phyloP scores from a whole-genome alignment of 2,113 vertebrate genomes.

The Illadopsis cleaveri region DNA sequence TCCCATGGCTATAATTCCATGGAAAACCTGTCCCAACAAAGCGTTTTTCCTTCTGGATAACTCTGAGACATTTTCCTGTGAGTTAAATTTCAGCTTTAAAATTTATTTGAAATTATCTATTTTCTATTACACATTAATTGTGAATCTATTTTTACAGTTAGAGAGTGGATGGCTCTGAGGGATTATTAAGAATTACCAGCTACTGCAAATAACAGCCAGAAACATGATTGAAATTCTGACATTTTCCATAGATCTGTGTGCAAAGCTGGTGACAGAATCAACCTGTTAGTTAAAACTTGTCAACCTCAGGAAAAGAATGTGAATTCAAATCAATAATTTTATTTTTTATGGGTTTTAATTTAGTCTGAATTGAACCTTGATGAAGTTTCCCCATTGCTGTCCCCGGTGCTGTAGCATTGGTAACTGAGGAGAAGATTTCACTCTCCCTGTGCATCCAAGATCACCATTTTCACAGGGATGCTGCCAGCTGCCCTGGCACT shows the following conservation, averaged over 20 bases:
- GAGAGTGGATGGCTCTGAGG: neutral
- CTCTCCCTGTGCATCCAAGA: fast-evolving
- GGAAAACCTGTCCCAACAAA: neutral
- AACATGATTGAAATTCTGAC: neutral
- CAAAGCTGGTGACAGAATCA: neutral
- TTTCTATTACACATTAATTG: neutral
- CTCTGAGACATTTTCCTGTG: neutral
- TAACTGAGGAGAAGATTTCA: neutral
- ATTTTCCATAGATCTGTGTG: neutral
- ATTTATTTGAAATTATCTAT: neutral
- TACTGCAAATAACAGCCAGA: neutral
- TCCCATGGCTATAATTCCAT: neutral
- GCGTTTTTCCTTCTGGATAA: neutral
- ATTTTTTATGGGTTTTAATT: neutral
- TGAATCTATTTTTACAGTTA: neutral
- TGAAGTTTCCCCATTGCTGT: neutral
- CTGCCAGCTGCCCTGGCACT: neutral
- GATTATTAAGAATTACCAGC: neutral
- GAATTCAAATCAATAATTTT: neutral
- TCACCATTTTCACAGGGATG: neutral
- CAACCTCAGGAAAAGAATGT: neutral
- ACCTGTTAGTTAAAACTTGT: neutral
- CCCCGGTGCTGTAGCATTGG: fast-evolving
- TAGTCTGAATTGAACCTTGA: neutral
- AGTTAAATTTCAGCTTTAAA: neutral